Evolutionary conservation across 2,113 vertebrate genomes (phyloP).

Genomic region (Pelobates fuscus): DNA sequence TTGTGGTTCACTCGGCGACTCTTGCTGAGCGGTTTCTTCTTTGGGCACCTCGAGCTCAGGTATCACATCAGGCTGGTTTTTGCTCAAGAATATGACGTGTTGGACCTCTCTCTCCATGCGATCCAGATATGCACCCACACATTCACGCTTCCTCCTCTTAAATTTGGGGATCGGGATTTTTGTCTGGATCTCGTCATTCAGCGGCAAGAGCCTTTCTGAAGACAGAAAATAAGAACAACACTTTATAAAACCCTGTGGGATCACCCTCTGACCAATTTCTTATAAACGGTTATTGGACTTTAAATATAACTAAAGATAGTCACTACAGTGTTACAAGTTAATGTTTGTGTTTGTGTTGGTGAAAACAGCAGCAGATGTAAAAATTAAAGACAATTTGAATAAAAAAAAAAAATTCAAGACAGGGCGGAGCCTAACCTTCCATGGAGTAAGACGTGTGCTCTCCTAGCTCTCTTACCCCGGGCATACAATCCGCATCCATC

Average conservation of each 20-base stretch:
- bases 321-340: too few relatives aligned
- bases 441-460: too few relatives aligned
- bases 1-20: background rate
- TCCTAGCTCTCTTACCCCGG: too few relatives aligned
- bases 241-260: background rate
- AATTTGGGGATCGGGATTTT: constrained; percentile 78
- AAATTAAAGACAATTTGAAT: too few relatives aligned
- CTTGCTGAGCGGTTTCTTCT: constrained; percentile 70
- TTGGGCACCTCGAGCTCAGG: constrained; percentile 70
- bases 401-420: too few relatives aligned
- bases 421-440: too few relatives aligned
- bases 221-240: background rate
- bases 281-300: too few relatives aligned
- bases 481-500: too few relatives aligned
- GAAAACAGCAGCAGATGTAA: too few relatives aligned
- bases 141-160: constrained; percentile 70
- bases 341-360: too few relatives aligned
- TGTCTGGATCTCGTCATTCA: rapidly evolving
- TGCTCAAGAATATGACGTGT: constrained; percentile 78
- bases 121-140: constrained; percentile 65
- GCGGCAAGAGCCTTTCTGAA: constrained; percentile 51
- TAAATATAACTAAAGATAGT: too few relatives aligned
- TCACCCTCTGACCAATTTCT: too few relatives aligned
- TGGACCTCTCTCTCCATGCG: constrained; percentile 83
- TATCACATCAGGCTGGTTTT: constrained; percentile 76